Evolutionary conservation across 1,140 invertebrate genomes (phyloP).

Genomic region (Megalopta genalis): DNA sequence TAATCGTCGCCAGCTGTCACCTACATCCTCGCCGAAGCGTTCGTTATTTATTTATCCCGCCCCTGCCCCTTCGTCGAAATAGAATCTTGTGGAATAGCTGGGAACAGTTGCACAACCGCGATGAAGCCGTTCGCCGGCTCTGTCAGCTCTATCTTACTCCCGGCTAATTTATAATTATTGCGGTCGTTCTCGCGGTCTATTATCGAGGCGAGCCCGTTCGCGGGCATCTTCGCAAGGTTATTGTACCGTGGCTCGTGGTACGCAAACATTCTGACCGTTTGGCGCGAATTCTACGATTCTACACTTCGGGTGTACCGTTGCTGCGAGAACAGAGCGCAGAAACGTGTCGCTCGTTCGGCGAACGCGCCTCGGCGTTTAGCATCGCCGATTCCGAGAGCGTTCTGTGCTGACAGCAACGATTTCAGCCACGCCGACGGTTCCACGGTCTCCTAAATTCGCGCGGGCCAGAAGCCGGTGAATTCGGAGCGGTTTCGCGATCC

Average conservation of each 20-base stretch:
- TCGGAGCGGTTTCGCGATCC: too few species aligned
- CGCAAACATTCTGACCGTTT: neutral
- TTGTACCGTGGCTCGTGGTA: neutral
- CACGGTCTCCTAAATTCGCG: too few species aligned
- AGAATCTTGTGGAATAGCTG: neutral
- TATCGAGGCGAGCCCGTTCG: neutral
- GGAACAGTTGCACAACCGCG: neutral
- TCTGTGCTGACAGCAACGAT: too few species aligned
- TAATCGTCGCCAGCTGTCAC: constrained; percentile 25
- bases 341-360: too few species aligned
- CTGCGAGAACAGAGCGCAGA: too few species aligned
- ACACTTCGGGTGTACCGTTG: neutral
- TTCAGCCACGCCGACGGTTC: too few species aligned
- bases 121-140: neutral
- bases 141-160: neutral
- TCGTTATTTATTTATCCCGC: neutral
- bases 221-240: constrained; percentile 7
- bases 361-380: too few species aligned
- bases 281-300: neutral
- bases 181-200: neutral
- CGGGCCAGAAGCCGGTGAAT: too few species aligned
- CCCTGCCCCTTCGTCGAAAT: neutral
- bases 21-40: constrained; percentile 11
- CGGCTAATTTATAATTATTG: constrained; percentile 3
- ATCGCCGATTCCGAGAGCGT: too few species aligned